Conservation (phyloP, 2,113 vertebrate genomes). For the Epinephelus cyanopodus region DNA sequence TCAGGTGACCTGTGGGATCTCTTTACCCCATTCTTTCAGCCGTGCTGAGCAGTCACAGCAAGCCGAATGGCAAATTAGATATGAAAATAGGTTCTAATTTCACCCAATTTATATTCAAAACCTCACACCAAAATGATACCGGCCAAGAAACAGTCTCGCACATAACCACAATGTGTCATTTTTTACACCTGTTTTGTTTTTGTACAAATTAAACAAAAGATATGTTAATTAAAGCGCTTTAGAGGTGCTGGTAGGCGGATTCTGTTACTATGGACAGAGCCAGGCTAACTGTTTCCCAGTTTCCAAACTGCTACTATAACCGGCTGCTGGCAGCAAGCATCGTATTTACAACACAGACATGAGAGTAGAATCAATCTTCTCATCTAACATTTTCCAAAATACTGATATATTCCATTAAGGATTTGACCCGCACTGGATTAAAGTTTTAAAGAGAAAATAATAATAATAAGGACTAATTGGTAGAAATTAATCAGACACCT, state of each 20-base stretch:
- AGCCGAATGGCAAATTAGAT: slow-evolving; percentile 20
- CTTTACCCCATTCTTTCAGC: slow-evolving; percentile 18
- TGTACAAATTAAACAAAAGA: not conserved
- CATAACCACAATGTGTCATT: not conserved
- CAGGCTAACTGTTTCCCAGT: not conserved
- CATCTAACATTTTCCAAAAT: too few relatives aligned
- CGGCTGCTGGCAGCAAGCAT: not conserved
- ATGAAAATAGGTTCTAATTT: not conserved
- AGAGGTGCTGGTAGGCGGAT: not conserved
- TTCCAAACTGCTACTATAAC: not conserved
- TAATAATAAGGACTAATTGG: not conserved
- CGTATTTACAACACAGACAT: not conserved
- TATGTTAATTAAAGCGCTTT: not conserved
- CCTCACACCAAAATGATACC: not conserved
- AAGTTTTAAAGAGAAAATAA: not conserved
- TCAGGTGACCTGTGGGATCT: slow-evolving; percentile 52
- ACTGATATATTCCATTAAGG: not conserved
- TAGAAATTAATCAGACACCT: not conserved
- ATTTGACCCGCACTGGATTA: not conserved
- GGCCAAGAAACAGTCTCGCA: not conserved
- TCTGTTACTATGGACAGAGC: not conserved
- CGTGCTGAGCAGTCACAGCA: not conserved
- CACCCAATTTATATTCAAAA: not conserved
- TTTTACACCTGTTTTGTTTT: not conserved
- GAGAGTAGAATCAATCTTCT: too few relatives aligned